Percentiles rank a stretch among this genome's conserved stretches.
These are phyloP conservation scores for Mus musculus DNA, from an alignment of 2,113 vertebrate genomes.

Conservation along the genomic window DNA sequence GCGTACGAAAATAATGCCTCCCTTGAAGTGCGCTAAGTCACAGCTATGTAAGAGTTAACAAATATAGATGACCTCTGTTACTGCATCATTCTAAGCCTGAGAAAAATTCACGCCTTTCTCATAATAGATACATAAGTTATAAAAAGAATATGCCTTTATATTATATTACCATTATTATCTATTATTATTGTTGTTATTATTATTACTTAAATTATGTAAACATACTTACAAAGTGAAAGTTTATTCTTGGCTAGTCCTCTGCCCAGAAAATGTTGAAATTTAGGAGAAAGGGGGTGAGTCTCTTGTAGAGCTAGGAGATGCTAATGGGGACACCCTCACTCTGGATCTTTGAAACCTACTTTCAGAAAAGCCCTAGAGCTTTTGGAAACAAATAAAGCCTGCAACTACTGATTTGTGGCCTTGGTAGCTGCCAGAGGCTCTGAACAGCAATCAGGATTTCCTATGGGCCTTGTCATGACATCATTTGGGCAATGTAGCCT, in stretches of 20 bases:
- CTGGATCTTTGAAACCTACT: fast-evolving
- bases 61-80: not conserved
- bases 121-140: not conserved
- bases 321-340: fast-evolving
- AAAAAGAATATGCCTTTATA: not conserved
- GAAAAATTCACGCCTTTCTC: not conserved
- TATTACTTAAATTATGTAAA: conserved; percentile 12
- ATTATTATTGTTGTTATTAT: not conserved
- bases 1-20: not conserved
- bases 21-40: not conserved
- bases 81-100: not conserved
- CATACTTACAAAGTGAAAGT: conserved; percentile 8
- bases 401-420: not conserved
- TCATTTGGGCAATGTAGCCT: conserved; percentile 76
- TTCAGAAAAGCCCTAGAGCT: not conserved
- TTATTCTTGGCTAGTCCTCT: not conserved
- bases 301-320: not conserved
- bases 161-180: not conserved
- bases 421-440: conserved; percentile 39
- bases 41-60: not conserved
- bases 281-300: not conserved
- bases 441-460: conserved; percentile 69
- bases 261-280: not conserved
- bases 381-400: conserved; percentile 69
- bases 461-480: conserved; percentile 78